These are phyloP conservation scores for Leptarthrus brevirostris DNA, from an alignment of 2,888 invertebrate species.

Conservation along the genomic window DNA sequence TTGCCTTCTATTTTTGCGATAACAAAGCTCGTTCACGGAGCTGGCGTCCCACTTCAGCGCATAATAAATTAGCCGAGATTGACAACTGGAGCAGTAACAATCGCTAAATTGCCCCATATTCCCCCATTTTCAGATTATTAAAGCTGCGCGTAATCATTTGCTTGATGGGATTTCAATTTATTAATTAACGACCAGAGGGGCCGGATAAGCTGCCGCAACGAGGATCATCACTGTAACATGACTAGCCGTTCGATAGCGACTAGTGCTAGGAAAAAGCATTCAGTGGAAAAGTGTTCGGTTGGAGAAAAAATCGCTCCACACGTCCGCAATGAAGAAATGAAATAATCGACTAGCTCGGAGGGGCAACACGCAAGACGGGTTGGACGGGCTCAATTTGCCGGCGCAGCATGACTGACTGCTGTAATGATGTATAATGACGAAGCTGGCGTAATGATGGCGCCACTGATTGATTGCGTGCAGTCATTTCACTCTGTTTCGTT, in stretches of 20 bases:
- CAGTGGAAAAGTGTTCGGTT: not conserved
- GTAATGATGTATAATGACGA: conserved; percentile 50
- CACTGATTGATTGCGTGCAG: conserved; percentile 52
- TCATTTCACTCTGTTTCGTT: conserved; percentile 7
- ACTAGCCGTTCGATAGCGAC: not conserved
- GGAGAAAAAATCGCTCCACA: no score
- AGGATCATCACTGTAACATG: not conserved
- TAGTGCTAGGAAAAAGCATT: not conserved
- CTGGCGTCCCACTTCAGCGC: no score
- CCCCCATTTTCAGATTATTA: no score
- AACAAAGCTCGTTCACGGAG: no score
- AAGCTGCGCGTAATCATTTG: not conserved
- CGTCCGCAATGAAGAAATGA: not conserved
- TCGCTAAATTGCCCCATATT: no score
- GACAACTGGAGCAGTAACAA: no score
- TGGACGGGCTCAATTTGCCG: not conserved
- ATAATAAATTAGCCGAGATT: no score
- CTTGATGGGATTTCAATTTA: conserved; percentile 24
- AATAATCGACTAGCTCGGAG: not conserved
- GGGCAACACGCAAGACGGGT: not conserved
- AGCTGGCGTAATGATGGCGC: conserved; percentile 52
- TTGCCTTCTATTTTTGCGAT: no score
- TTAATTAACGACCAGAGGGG: conserved; percentile 9
- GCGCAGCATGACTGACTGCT: conserved; percentile 44
- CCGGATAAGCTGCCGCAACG: not conserved